Conservation (phyloP, 2,888 invertebrate species). For the Pantelozetes paolii region DNA sequence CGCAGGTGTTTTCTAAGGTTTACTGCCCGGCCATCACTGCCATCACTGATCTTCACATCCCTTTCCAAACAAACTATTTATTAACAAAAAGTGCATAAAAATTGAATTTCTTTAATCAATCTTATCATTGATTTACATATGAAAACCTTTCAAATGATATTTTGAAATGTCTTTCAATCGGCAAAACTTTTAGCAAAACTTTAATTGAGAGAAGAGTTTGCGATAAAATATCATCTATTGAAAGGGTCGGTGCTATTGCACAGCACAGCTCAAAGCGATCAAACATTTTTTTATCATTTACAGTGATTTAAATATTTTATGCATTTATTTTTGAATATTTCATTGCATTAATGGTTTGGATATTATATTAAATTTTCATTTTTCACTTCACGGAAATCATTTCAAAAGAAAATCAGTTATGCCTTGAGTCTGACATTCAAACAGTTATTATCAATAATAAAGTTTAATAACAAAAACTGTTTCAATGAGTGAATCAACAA, state of each 20-base stretch:
- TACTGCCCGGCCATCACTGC: too few species aligned
- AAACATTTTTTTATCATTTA: slow-evolving; percentile 3
- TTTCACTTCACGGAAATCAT: background rate
- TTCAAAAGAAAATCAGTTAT: background rate
- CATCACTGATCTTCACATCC: too few species aligned
- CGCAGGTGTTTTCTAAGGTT: too few species aligned
- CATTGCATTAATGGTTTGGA: slow-evolving; percentile 6
- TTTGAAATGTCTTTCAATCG: background rate
- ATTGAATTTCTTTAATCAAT: too few species aligned
- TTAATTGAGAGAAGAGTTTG: background rate
- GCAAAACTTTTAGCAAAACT: background rate
- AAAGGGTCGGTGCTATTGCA: background rate
- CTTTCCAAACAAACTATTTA: too few species aligned
- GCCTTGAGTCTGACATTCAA: too few species aligned
- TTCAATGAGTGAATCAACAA: too few species aligned
- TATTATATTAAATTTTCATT: slow-evolving; percentile 5
- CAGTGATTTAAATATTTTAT: slow-evolving; percentile 15
- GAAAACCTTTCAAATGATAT: background rate
- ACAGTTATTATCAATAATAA: too few species aligned
- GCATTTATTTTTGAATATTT: slow-evolving; percentile 16
- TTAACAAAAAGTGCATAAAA: too few species aligned
- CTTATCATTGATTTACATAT: slow-evolving; percentile 5
- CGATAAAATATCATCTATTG: background rate
- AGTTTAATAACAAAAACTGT: too few species aligned
- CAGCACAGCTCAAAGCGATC: background rate